Percentiles rank a stretch among this genome's conserved stretches.
These are phyloP conservation scores for Itoplectis maculator DNA, from an alignment of 2,888 invertebrate genomes.

Conservation along the genomic window DNA sequence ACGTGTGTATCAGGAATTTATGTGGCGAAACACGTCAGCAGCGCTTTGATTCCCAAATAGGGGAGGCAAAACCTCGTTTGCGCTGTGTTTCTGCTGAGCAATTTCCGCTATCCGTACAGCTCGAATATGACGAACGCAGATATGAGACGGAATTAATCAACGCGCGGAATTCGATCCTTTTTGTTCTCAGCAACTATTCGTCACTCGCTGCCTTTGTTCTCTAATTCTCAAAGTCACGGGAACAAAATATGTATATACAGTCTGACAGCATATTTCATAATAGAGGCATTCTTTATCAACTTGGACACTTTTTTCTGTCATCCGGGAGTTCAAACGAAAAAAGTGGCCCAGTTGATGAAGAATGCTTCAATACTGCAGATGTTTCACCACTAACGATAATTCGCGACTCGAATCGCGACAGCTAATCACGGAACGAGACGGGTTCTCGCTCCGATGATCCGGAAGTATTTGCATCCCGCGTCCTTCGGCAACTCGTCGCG, in stretches of 20 bases:
- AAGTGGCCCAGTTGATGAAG: no score
- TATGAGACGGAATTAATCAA: not conserved
- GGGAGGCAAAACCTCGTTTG: conserved; percentile 14
- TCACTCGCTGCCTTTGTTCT: not conserved
- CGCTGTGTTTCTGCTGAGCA: not conserved
- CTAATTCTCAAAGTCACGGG: not conserved
- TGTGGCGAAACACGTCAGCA: conserved; percentile 19
- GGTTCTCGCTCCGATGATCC: conserved; percentile 5
- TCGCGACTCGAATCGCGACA: conserved; percentile 7
- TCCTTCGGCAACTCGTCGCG: conserved; percentile 62
- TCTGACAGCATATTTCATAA: no score
- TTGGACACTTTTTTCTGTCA: no score
- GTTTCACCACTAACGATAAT: not conserved
- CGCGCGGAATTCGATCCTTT: conserved; percentile 13
- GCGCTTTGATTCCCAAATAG: not conserved
- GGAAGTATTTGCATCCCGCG: conserved; percentile 54
- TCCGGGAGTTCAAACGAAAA: no score
- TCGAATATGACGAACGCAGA: not conserved
- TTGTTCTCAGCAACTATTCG: not conserved
- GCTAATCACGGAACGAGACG: conserved; percentile 27
- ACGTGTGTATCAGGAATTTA: not conserved
- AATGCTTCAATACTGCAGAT: no score
- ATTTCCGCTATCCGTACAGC: conserved; percentile 6
- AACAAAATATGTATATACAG: not conserved
- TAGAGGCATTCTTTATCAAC: no score